Evolutionary conservation across 2,888 invertebrate species (phyloP).

Genomic region (Lasioglossum pauxillum): DNA sequence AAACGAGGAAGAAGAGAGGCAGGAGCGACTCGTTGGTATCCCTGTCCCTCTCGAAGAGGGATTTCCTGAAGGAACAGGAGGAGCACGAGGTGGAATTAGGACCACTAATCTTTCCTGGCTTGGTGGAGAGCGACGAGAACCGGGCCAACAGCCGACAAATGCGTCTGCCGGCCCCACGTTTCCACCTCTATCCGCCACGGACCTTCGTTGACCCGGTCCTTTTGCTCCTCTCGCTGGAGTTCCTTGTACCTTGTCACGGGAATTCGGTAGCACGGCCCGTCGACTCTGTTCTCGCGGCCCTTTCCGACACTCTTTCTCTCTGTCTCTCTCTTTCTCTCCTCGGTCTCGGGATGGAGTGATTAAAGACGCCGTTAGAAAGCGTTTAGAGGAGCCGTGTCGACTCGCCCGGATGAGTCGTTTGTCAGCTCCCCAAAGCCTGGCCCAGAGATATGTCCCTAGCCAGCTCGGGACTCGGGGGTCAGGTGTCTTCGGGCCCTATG

Average conservation of each 20-base stretch:
- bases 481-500: not conserved
- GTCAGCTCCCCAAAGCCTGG: conserved; percentile 4
- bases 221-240: conserved; percentile 23
- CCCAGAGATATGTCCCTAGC: conserved; percentile 3
- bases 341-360: conserved; percentile 48
- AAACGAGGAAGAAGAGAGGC: not conserved
- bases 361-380: conserved; percentile 52
- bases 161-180: conserved; percentile 74
- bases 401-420: conserved; percentile 22
- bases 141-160: conserved; percentile 77
- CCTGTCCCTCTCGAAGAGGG: conserved; percentile 4
- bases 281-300: conserved; percentile 45
- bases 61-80: conserved; percentile 55
- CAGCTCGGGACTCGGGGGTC: not conserved
- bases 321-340: not conserved
- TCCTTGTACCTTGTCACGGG: conserved; percentile 64
- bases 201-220: conserved; percentile 28
- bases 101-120: conserved; percentile 73
- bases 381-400: conserved; percentile 25
- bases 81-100: conserved; percentile 58
- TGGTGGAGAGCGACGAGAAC: conserved; percentile 71
- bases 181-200: conserved; percentile 39
- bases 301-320: conserved; percentile 6
- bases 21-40: not conserved
- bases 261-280: conserved; percentile 64